These are phyloP conservation scores for Thyatira batis DNA, from an alignment of 2,888 invertebrate species.

Conservation along the genomic window DNA sequence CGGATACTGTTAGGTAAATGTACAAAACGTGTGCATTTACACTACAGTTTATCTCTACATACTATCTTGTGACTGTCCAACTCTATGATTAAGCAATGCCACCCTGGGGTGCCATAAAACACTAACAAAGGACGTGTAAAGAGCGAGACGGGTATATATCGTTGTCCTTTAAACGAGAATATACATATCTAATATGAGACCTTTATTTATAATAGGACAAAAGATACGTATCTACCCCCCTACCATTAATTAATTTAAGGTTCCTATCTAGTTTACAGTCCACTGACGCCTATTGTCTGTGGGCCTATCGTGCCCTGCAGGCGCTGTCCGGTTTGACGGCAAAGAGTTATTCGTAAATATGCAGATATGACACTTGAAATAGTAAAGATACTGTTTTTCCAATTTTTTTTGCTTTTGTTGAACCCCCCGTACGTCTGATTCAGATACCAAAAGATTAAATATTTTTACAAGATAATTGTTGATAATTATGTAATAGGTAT, in stretches of 20 bases:
- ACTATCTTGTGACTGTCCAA: neutral
- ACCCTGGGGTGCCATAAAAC: neutral
- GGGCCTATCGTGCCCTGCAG: slow-evolving; percentile 37
- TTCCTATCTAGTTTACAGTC: slow-evolving; percentile 57
- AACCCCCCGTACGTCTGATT: too few species aligned
- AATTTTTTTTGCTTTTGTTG: too few species aligned
- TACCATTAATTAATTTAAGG: slow-evolving; percentile 60
- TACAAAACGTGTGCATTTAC: too few species aligned
- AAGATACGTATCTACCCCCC: slow-evolving; percentile 34
- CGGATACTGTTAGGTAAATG: too few species aligned
- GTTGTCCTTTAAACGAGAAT: neutral
- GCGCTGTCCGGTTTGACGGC: slow-evolving; percentile 14
- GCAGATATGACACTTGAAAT: neutral
- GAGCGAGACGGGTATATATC: neutral
- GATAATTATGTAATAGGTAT: too few species aligned
- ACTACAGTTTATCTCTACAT: neutral
- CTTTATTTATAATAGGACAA: slow-evolving; percentile 37
- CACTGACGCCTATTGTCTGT: slow-evolving; percentile 46
- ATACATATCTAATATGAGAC: slow-evolving; percentile 21
- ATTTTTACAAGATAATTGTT: too few species aligned
- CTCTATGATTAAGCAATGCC: neutral
- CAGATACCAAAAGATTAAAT: too few species aligned
- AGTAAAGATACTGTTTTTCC: neutral
- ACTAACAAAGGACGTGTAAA: neutral
- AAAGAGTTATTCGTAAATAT: slow-evolving; percentile 15